These are phyloP conservation scores for Apotomis betuletana DNA, from an alignment of 2,888 invertebrate species.

Conservation along the genomic window DNA sequence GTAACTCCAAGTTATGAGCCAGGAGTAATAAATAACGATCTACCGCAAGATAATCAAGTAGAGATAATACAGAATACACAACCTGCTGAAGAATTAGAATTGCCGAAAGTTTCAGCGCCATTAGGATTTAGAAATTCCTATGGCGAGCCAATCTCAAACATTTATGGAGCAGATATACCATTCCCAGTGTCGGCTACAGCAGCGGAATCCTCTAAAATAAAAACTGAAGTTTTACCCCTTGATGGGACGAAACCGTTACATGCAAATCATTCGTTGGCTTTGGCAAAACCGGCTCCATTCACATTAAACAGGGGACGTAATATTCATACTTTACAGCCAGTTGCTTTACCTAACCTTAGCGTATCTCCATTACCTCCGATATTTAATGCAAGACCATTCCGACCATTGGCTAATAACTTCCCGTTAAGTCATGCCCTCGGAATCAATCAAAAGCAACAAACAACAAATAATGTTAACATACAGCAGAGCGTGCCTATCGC, in stretches of 20 bases:
- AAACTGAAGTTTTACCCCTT: slow-evolving; percentile 68
- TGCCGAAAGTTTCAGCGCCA: slow-evolving; percentile 69
- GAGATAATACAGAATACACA: slow-evolving; percentile 57
- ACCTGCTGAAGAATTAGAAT: slow-evolving; percentile 60
- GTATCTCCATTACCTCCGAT: slow-evolving; percentile 85
- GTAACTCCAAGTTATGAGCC: slow-evolving; percentile 59
- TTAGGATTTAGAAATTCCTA: slow-evolving; percentile 75
- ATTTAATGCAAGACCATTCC: slow-evolving; percentile 85
- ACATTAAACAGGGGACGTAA: slow-evolving; percentile 74
- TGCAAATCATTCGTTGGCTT: slow-evolving; percentile 66
- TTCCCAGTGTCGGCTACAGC: slow-evolving; percentile 71
- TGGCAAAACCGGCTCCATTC: slow-evolving; percentile 76
- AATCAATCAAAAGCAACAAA: slow-evolving; percentile 63
- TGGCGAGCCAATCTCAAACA: slow-evolving; percentile 71
- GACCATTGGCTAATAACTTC: slow-evolving; percentile 57
- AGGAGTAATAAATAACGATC: slow-evolving; percentile 58
- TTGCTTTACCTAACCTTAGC: slow-evolving; percentile 86
- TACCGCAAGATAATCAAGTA: slow-evolving; percentile 58
- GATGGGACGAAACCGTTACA: slow-evolving; percentile 51
- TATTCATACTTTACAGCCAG: slow-evolving; percentile 80
- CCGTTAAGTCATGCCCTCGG: slow-evolving; percentile 60
- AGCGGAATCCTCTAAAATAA: slow-evolving; percentile 73
- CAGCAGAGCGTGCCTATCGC: slow-evolving; percentile 86
- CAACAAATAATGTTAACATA: slow-evolving; percentile 76
- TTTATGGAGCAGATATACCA: slow-evolving; percentile 63